Evolutionary conservation across 2,113 vertebrate genomes (phyloP).

Genomic region (Rhinoderma darwinii): DNA sequence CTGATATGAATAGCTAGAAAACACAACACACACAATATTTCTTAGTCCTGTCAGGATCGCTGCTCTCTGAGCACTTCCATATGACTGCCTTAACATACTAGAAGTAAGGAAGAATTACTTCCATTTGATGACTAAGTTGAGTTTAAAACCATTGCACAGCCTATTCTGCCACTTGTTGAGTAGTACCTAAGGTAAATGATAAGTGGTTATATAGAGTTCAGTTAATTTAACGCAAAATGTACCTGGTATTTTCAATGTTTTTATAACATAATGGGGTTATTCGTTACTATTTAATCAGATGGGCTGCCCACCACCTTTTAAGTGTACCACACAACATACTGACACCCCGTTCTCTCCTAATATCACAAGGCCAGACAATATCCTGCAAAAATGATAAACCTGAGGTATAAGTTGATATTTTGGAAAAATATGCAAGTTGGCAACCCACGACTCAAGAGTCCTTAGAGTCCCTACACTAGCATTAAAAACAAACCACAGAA

Average conservation of each 20-base stretch:
- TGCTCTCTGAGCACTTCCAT: slow-evolving; percentile 13
- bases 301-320: no score
- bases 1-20: slow-evolving; percentile 12
- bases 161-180: background rate
- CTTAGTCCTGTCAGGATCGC: background rate
- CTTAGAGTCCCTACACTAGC: no score
- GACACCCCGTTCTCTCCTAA: no score
- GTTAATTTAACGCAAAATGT: background rate
- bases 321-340: no score
- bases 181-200: background rate
- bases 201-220: background rate
- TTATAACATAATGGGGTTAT: no score
- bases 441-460: no score
- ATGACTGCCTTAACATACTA: background rate
- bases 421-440: no score
- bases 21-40: background rate
- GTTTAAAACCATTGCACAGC: background rate
- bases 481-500: no score
- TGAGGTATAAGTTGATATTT: no score
- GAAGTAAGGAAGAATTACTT: background rate
- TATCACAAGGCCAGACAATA: no score
- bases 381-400: no score
- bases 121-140: background rate
- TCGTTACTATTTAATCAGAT: no score
- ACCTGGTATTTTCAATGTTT: background rate